Conservation (phyloP, 92 coral and sea anemone species). For the Palythoa grandiflora region DNA sequence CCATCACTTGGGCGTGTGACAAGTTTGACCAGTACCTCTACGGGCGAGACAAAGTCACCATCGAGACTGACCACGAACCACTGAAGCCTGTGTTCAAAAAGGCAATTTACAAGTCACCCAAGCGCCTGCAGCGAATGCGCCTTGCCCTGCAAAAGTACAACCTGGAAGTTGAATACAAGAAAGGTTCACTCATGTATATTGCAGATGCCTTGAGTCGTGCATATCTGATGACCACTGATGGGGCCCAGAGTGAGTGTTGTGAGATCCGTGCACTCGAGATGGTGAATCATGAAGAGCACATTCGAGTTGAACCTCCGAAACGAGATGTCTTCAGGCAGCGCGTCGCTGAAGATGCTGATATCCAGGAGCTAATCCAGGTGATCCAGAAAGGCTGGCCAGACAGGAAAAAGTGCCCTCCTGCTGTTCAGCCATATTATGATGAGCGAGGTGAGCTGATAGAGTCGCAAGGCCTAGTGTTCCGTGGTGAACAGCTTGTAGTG, state of each 20-base stretch:
- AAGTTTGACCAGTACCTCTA: constrained; percentile 72
- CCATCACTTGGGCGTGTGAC: constrained; percentile 60
- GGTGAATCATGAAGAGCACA: constrained; percentile 50
- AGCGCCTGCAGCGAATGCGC: constrained; percentile 40
- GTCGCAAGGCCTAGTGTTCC: constrained; percentile 49
- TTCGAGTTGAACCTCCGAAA: constrained; percentile 46
- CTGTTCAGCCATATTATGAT: constrained; percentile 46
- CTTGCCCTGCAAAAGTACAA: constrained; percentile 58
- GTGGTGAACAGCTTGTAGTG: constrained; percentile 50
- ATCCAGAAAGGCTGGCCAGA: constrained; percentile 52
- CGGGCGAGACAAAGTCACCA: constrained; percentile 48
- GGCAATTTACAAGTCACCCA: constrained; percentile 67
- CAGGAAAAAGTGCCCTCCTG: constrained; percentile 51
- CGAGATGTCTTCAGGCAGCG: constrained; percentile 44
- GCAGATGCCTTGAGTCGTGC: constrained; percentile 58
- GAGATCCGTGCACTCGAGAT: constrained; percentile 53
- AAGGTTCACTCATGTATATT: constrained; percentile 52
- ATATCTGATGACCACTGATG: constrained; percentile 49
- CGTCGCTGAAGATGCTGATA: constrained; percentile 41
- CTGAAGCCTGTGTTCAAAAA: constrained; percentile 67
- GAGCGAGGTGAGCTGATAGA: constrained; percentile 46
- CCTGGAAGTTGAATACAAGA: constrained; percentile 23
- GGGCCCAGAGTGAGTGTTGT: constrained; percentile 46
- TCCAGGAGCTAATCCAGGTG: constrained; percentile 49
- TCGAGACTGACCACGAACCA: constrained; percentile 62